Evolutionary conservation across 2,113 vertebrate genomes (phyloP).

Genomic region (Colius striatus): DNA sequence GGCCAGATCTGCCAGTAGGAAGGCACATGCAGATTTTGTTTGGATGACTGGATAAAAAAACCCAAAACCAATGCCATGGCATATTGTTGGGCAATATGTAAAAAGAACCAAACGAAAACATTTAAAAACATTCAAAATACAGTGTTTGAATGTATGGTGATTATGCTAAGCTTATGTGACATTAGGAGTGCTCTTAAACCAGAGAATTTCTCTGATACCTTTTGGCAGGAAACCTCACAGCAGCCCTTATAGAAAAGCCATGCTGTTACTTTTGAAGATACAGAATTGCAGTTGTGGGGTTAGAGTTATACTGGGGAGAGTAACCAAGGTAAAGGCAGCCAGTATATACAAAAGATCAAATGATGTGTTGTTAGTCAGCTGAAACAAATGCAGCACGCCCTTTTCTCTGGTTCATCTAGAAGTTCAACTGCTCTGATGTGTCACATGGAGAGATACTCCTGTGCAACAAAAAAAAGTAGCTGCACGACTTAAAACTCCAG

Average conservation of each 20-base stretch:
- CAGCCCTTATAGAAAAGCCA: not conserved
- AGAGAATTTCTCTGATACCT: not conserved
- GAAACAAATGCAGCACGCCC: not conserved
- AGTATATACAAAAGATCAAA: not conserved
- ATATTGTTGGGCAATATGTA: not conserved
- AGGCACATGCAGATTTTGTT: not conserved
- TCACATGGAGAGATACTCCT: not conserved
- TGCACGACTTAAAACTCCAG: not conserved
- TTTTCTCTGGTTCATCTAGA: not conserved
- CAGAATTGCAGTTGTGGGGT: not conserved
- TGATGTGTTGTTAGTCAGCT: not conserved
- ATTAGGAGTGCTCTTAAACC: not conserved
- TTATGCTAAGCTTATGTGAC: not conserved
- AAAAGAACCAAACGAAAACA: too few species aligned
- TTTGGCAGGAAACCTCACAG: fast-evolving
- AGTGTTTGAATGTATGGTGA: not conserved
- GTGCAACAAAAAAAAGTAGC: not conserved
- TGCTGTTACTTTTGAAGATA: not conserved
- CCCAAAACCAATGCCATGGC: not conserved
- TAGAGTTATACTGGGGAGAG: not conserved
- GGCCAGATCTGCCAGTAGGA: not conserved
- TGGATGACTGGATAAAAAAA: not conserved
- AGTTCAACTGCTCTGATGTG: not conserved
- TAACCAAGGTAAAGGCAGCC: not conserved
- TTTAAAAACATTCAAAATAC: not conserved